A percentile compares a stretch with the other conserved stretches of the same genome.
These are phyloP conservation scores for Fragum whitleyi DNA, from an alignment of 2,888 invertebrate genomes.

Conservation along the genomic window DNA sequence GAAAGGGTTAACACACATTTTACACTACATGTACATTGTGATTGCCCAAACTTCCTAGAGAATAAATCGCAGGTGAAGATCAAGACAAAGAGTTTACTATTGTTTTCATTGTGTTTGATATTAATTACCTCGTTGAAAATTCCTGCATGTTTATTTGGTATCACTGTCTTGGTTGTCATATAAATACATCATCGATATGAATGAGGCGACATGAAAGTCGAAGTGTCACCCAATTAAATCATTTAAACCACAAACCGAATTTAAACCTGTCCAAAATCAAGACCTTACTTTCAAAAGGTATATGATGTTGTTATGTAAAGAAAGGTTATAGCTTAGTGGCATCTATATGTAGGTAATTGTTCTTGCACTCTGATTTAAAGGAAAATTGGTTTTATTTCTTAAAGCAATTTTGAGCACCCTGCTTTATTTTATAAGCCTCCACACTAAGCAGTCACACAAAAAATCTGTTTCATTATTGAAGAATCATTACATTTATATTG, in stretches of 20 bases:
- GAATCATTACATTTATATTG: too few relatives aligned
- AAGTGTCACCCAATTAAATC: conserved; percentile 7
- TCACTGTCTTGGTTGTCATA: conserved; percentile 17
- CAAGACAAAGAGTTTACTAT: neutral
- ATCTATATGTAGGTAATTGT: too few relatives aligned
- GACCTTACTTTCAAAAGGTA: too few relatives aligned
- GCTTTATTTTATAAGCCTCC: too few relatives aligned
- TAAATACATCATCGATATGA: conserved; percentile 8
- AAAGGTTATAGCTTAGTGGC: too few relatives aligned
- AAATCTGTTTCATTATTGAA: too few relatives aligned
- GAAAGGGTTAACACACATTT: neutral
- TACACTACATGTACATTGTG: neutral
- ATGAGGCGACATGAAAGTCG: neutral
- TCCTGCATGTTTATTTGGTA: conserved; percentile 27
- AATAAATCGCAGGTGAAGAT: neutral
- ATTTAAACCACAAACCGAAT: neutral
- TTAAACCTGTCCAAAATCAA: neutral
- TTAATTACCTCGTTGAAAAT: conserved; percentile 4
- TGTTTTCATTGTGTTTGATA: neutral
- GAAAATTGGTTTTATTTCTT: too few relatives aligned
- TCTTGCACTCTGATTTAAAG: too few relatives aligned
- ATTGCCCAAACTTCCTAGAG: neutral
- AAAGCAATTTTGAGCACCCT: too few relatives aligned
- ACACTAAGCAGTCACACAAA: too few relatives aligned
- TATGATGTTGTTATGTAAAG: too few relatives aligned